phyloP scores from a whole-genome alignment of 2,113 vertebrate species.

The Hippopotamus amphibius region DNA sequence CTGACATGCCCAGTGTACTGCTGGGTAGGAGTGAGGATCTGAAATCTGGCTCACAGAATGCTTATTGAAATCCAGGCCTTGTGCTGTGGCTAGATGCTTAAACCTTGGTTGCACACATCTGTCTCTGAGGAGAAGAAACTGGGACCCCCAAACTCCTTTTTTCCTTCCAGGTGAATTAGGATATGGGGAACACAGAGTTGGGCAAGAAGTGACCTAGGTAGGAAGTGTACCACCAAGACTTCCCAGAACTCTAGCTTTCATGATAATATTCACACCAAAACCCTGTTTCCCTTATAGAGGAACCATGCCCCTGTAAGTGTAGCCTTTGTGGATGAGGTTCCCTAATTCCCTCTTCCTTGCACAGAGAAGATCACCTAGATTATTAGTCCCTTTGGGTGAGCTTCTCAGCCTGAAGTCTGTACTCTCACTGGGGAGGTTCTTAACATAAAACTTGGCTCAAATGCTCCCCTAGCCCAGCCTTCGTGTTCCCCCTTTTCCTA shows the following conservation, averaged over 20 bases:
- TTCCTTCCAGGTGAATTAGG: not conserved
- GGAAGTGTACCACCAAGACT: not conserved
- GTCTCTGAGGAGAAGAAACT: not conserved
- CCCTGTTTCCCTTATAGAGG: not conserved
- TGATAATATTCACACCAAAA: not conserved
- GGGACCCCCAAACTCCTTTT: not conserved
- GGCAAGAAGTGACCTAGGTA: not conserved
- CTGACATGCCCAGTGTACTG: not conserved
- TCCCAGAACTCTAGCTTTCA: not conserved
- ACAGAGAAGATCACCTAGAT: not conserved
- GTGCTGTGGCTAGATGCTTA: not conserved
- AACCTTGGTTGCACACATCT: not conserved
- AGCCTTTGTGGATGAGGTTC: not conserved
- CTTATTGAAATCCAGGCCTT: not conserved
- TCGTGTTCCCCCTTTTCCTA: not conserved
- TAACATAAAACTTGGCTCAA: not conserved
- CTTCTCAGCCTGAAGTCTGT: not conserved
- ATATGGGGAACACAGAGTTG: not conserved
- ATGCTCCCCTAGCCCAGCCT: not conserved
- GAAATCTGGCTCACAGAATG: not conserved
- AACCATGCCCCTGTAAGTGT: not conserved
- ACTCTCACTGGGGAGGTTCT: not conserved
- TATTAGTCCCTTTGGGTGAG: not conserved
- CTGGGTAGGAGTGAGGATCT: not conserved
- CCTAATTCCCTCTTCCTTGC: not conserved